Evolutionary conservation across 1,140 invertebrate species (phyloP), one percentile per base, ranked within the genome.

Genomic region (Drosophila bifasciata): DNA sequence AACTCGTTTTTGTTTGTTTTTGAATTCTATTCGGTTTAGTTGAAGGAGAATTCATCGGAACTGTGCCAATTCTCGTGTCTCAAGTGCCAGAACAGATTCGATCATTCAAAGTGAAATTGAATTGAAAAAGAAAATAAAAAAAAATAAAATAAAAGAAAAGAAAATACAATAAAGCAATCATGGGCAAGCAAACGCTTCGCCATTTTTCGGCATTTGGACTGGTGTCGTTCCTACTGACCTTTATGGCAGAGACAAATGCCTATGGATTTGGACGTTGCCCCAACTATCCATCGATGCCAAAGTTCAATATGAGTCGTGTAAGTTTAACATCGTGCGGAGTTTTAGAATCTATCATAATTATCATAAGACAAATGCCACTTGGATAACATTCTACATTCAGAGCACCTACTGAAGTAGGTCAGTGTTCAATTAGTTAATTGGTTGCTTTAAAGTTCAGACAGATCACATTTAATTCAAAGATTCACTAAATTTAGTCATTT

Each of bases 191-290:
- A 21, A 49, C 44, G 21, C 44, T 57, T 51, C 48, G 61, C 59
- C 25, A 53, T 45, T 49, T 72, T 36, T 70, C 32, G 56, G 51
- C 44, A 40, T 60, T 83, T 68, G 50, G 62, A 36, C 51, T 86
- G n/a, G 39, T 88, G 52, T 71, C 69, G 41, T 62, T 80, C 8
- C 70, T 71, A 25, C 44, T 88, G 8, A 56, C 67, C 28, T 60
- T 86, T 11, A 67, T 72, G 48, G 60, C 44, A 3, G 49, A 75
- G 63, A 56, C 74, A 1, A 41, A 56, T 51, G 90, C 74, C 32
- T 88, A 90, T 62, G 93, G 93, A 36, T 92, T 94, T 39, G 94
- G 94, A 60, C 92, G 92, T 80, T 95, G 94, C 90, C 94, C 94
- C 8, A 92, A 93, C 55, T 93, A 94, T 78, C 92, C 92, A 63